Conservation (phyloP, 2,797 vertebrate species). For the Spinus pinus region DNA sequence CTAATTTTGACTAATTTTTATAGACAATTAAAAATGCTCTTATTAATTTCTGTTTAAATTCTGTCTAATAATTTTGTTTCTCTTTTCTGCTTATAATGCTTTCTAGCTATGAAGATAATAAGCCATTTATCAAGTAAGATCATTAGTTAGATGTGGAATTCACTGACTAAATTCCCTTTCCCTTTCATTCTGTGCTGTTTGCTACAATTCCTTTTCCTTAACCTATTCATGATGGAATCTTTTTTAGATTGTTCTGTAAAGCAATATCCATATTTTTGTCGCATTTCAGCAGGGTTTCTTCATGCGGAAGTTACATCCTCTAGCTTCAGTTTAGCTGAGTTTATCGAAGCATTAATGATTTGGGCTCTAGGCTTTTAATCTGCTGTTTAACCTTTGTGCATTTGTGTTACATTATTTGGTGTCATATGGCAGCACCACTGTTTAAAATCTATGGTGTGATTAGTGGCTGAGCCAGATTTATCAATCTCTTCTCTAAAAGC, state of each 20-base stretch:
- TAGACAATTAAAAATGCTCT: constrained; percentile 80
- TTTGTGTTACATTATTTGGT: constrained; percentile 71
- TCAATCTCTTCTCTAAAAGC: constrained; percentile 63
- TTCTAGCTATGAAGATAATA: constrained; percentile 99
- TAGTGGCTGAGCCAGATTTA: constrained; percentile 65
- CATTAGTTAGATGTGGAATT: constrained; percentile 90
- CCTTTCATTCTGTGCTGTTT: constrained; percentile 79
- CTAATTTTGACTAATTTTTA: constrained; percentile 80
- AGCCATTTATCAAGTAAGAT: constrained; percentile 99
- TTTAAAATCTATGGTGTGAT: constrained; percentile 66
- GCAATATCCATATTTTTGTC: constrained; percentile 73
- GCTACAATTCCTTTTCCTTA: constrained; percentile 75
- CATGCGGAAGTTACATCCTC: constrained; percentile 67
- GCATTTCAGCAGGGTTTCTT: constrained; percentile 74
- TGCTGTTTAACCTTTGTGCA: constrained; percentile 78
- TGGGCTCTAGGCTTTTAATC: constrained; percentile 73
- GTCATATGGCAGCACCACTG: constrained; percentile 63
- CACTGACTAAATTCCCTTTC: constrained; percentile 77
- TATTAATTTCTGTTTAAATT: constrained; percentile 82
- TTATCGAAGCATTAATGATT: constrained; percentile 64
- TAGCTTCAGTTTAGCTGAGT: constrained; percentile 74
- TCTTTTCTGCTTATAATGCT: constrained; percentile 99
- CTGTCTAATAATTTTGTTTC: constrained; percentile 98
- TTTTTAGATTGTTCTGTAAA: constrained; percentile 72
- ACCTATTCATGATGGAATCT: constrained; percentile 77